These are phyloP conservation scores for Anguilla pacifica DNA, from an alignment of 2,797 vertebrate species.

Conservation along the genomic window DNA sequence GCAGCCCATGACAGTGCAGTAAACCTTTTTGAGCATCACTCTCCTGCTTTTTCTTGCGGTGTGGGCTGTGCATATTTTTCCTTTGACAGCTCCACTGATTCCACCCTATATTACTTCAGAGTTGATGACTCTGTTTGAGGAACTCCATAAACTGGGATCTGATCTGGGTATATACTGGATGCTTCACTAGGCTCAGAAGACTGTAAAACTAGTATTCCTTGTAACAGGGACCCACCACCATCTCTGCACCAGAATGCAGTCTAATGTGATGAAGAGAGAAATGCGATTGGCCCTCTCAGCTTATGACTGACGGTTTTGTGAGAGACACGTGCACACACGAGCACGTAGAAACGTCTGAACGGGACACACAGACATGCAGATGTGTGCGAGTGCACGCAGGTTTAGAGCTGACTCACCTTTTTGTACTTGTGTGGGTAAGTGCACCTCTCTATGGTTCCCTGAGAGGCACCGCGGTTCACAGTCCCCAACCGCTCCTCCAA, in stretches of 20 bases:
- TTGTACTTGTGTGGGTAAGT: slow-evolving; percentile 99
- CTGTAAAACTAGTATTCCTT: background rate
- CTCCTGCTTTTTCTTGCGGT: slow-evolving; percentile 74
- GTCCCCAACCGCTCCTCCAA: slow-evolving; percentile 97
- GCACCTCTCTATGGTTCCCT: slow-evolving; percentile 99
- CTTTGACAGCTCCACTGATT: slow-evolving; percentile 59
- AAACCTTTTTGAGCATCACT: slow-evolving; percentile 78
- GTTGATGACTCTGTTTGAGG: background rate
- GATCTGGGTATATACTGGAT: slow-evolving; percentile 35
- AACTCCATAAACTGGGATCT: slow-evolving; percentile 37
- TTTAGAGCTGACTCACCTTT: slow-evolving; percentile 79
- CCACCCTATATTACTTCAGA: slow-evolving; percentile 3
- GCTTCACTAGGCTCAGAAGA: slow-evolving; percentile 55
- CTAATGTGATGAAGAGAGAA: slow-evolving; percentile 40
- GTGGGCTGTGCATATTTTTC: slow-evolving; percentile 28
- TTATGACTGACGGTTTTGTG: background rate
- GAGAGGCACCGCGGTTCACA: slow-evolving; percentile 97
- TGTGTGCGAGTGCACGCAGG: background rate
- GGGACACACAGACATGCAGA: background rate
- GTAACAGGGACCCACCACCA: slow-evolving; percentile 62
- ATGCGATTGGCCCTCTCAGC: background rate
- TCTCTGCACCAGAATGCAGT: slow-evolving; percentile 69
- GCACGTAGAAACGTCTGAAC: background rate
- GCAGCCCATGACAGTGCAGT: slow-evolving; percentile 78
- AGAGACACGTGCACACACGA: background rate